phyloP scores from a whole-genome alignment of 64 coral and sea anemone species.

The Pocillopora verrucosa region DNA sequence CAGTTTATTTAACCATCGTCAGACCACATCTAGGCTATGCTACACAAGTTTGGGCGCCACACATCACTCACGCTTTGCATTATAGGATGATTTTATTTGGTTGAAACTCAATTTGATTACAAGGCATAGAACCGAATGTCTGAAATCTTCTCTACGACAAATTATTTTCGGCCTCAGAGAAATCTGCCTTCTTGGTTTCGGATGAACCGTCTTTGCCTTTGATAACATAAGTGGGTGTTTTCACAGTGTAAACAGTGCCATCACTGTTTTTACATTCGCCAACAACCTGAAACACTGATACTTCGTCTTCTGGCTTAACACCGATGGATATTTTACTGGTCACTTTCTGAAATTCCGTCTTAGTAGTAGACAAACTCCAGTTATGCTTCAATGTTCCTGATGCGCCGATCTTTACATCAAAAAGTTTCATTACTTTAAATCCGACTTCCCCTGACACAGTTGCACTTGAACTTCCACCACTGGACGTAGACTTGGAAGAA shows the following conservation, averaged over 20 bases:
- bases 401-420: background rate
- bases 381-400: background rate
- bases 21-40: too few species aligned
- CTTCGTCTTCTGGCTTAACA: constrained; percentile 1
- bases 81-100: too few species aligned
- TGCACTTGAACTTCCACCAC: background rate
- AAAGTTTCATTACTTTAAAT: background rate
- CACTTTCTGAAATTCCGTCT: background rate
- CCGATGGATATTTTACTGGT: background rate
- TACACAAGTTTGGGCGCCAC: too few species aligned
- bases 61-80: too few species aligned
- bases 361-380: background rate
- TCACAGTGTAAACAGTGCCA: constrained; percentile 22
- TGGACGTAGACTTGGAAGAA: background rate
- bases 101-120: too few species aligned
- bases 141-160: background rate
- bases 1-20: too few species aligned
- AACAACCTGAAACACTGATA: constrained; percentile 23
- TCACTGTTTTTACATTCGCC: constrained; percentile 8
- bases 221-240: background rate
- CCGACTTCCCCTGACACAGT: constrained; percentile 11
- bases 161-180: background rate
- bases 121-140: background rate
- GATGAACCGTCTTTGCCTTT: background rate
- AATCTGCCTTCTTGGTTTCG: background rate